These are phyloP conservation scores for Timema podura DNA, from an alignment of 2,888 invertebrate genomes.

Conservation along the genomic window DNA sequence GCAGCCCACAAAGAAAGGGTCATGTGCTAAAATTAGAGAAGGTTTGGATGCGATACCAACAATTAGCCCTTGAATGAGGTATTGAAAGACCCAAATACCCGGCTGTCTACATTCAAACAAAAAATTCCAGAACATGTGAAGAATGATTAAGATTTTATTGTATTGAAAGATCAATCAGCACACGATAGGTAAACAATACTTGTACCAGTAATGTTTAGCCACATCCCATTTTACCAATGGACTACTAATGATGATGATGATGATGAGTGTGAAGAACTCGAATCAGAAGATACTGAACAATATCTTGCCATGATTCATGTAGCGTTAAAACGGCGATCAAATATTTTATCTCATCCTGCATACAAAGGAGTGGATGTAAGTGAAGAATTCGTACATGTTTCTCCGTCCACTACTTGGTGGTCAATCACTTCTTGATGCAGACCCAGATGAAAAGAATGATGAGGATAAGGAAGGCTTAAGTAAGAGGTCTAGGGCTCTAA, in stretches of 20 bases:
- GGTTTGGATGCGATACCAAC: neutral
- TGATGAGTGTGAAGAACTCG: neutral
- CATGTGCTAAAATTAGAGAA: neutral
- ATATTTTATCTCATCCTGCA: neutral
- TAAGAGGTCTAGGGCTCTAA: conserved; percentile 18
- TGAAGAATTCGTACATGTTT: conserved; percentile 15
- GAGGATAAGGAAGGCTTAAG: conserved; percentile 15
- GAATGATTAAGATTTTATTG: neutral
- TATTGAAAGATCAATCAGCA: neutral
- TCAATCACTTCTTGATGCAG: conserved; percentile 14
- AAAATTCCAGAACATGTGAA: neutral
- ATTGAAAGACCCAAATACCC: neutral
- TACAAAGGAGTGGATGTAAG: neutral
- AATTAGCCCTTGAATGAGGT: neutral
- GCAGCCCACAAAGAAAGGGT: neutral
- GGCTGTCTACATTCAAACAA: neutral
- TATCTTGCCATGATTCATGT: neutral
- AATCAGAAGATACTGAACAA: conserved; percentile 9
- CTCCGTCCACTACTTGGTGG: conserved; percentile 17
- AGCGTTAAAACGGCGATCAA: neutral
- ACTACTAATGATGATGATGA: conserved; percentile 6
- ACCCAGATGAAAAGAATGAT: conserved; percentile 3
- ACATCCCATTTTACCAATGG: neutral
- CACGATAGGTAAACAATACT: neutral
- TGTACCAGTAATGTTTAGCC: conserved; percentile 1